A percentile compares a stretch with the other conserved stretches of the same genome.
phyloP scores from a whole-genome alignment of 2,888 invertebrate species.

The Bellardia bayeri region DNA sequence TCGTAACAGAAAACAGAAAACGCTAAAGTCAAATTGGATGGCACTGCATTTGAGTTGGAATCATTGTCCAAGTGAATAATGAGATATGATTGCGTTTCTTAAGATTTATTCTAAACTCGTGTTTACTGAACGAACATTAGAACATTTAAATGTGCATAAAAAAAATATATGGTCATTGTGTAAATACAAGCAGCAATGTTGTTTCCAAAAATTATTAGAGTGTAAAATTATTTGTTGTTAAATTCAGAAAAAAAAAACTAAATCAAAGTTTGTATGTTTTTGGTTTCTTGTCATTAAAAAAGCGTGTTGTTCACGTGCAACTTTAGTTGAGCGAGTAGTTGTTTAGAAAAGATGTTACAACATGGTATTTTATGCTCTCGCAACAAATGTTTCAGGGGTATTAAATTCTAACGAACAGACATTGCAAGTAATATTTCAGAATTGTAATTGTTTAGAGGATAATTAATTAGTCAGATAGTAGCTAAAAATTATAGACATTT shows the following conservation, averaged over 20 bases:
- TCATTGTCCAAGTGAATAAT: slow-evolving; percentile 68
- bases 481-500: not conserved
- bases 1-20: not conserved
- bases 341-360: not conserved
- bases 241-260: not conserved
- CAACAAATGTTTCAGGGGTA: not conserved
- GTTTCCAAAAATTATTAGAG: slow-evolving; percentile 45
- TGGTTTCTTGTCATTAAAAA: slow-evolving; percentile 38
- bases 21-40: slow-evolving; percentile 1
- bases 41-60: slow-evolving; percentile 65
- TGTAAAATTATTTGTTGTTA: slow-evolving; percentile 53
- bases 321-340: not conserved
- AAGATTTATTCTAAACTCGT: slow-evolving; percentile 24
- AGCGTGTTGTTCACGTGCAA: slow-evolving; percentile 68
- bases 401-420: not conserved
- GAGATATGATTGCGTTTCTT: slow-evolving; percentile 55
- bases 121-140: not conserved
- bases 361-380: not conserved
- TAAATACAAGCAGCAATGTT: not conserved
- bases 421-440: not conserved
- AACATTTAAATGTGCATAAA: not conserved
- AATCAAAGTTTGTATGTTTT: slow-evolving; percentile 40
- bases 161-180: not conserved
- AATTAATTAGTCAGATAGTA: slow-evolving; percentile 35
- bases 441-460: not conserved